A percentile compares a stretch with the other conserved stretches of the same genome.
phyloP scores from a whole-genome alignment of 2,888 invertebrate genomes.

The Oxyscelio sp. region DNA sequence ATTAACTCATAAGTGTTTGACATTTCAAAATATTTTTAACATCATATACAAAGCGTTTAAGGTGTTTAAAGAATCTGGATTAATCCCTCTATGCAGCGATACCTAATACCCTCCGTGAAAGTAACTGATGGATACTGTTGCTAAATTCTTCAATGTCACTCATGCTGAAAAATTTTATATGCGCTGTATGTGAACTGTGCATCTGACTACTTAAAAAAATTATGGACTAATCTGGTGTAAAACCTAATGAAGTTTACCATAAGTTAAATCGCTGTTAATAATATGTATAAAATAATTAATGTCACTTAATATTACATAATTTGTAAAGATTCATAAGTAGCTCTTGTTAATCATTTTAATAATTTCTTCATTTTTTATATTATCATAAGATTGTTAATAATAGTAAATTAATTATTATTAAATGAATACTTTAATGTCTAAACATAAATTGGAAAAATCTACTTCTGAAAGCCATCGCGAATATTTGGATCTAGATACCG shows the following conservation, averaged over 20 bases:
- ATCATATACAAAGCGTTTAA: constrained; percentile 43
- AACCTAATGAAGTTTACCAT: constrained; percentile 63
- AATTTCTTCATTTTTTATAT: no score
- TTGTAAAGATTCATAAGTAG: neutral
- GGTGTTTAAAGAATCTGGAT: constrained; percentile 60
- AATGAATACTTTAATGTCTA: no score
- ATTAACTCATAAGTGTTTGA: no score
- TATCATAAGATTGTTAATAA: no score
- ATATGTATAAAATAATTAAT: constrained; percentile 47
- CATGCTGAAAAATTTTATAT: constrained; percentile 66
- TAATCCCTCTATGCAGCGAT: constrained; percentile 62
- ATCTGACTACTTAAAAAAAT: constrained; percentile 52
- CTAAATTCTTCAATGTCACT: constrained; percentile 69
- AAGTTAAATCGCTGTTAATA: constrained; percentile 68
- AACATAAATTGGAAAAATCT: constrained; percentile 78
- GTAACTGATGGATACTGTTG: constrained; percentile 70
- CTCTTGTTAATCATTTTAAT: no score
- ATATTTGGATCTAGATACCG: constrained; percentile 86
- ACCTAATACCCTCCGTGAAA: constrained; percentile 65
- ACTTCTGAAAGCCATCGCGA: constrained; percentile 81
- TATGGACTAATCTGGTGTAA: constrained; percentile 67
- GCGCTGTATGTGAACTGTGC: constrained; percentile 62
- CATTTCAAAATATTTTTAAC: no score
- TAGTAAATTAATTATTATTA: no score
- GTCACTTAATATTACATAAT: constrained; percentile 33